phyloP scores from a whole-genome alignment of 2,888 invertebrate genomes.

The Oconnorella tubifera region DNA sequence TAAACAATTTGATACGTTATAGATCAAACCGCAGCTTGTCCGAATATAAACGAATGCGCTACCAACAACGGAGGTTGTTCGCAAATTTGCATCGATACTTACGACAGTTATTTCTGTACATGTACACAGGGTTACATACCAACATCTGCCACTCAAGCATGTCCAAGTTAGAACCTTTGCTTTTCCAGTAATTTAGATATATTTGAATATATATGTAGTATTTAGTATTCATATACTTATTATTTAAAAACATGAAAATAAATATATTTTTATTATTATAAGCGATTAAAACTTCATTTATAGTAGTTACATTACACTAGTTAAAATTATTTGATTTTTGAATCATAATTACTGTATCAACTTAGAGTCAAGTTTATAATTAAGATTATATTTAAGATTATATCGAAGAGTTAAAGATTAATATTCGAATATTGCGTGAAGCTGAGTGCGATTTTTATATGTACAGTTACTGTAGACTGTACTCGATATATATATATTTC shows the following conservation, averaged over 20 bases:
- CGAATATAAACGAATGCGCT: conserved; percentile 25
- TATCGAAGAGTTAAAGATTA: too few relatives aligned
- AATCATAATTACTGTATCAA: neutral
- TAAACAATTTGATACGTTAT: too few relatives aligned
- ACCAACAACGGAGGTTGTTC: conserved; percentile 27
- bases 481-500: neutral
- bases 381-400: too few relatives aligned
- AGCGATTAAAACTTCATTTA: too few relatives aligned
- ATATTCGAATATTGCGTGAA: too few relatives aligned
- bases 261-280: neutral
- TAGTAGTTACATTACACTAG: neutral
- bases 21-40: neutral
- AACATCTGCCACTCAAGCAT: neutral
- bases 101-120: conserved; percentile 31
- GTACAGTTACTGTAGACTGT: too few relatives aligned
- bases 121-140: conserved; percentile 27
- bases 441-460: too few relatives aligned
- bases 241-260: too few relatives aligned
- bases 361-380: too few relatives aligned
- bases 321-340: neutral
- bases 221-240: too few relatives aligned
- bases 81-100: conserved; percentile 31
- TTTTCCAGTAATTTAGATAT: too few relatives aligned
- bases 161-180: neutral
- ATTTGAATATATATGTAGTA: too few relatives aligned